Conservation (phyloP, 2,797 vertebrate genomes). For the Eospalax fontanierii region DNA sequence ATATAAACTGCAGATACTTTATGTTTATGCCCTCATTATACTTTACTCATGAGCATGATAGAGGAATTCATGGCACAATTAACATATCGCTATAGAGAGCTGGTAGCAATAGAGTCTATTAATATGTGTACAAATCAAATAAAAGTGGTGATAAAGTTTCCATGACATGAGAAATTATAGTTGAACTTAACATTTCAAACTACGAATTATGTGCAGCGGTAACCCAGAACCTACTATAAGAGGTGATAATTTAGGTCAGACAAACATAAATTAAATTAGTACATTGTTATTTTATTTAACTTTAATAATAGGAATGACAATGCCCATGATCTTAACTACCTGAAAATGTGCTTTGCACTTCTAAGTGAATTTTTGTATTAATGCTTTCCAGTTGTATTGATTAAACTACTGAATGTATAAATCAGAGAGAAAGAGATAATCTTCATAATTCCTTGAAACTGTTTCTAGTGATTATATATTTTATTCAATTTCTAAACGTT, state of each 20-base stretch:
- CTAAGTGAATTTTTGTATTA: conserved; percentile 48
- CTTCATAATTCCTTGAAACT: conserved; percentile 63
- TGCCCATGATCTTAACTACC: conserved; percentile 21
- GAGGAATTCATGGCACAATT: conserved; percentile 44
- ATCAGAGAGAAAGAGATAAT: conserved; percentile 47
- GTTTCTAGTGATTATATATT: conserved; percentile 61
- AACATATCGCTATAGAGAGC: not conserved
- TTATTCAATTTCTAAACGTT: conserved; percentile 49
- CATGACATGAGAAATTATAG: conserved; percentile 57
- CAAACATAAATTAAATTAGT: conserved; percentile 53
- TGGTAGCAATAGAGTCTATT: conserved; percentile 39
- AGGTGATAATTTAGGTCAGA: conserved; percentile 58
- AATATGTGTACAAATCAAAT: conserved; percentile 51
- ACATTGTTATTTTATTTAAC: conserved; percentile 60
- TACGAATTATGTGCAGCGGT: conserved; percentile 46
- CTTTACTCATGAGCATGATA: conserved; percentile 28
- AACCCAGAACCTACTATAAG: conserved; percentile 37
- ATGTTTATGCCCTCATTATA: conserved; percentile 15
- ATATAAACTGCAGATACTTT: conserved; percentile 2
- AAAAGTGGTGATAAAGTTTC: conserved; percentile 65
- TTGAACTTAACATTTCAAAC: conserved; percentile 62
- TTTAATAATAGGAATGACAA: conserved; percentile 66
- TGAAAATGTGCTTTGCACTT: not conserved
- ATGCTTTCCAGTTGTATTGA: conserved; percentile 5
- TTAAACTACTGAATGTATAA: conserved; percentile 67